phyloP scores from a whole-genome alignment of 2,113 vertebrate species.

The Clupea harengus region DNA sequence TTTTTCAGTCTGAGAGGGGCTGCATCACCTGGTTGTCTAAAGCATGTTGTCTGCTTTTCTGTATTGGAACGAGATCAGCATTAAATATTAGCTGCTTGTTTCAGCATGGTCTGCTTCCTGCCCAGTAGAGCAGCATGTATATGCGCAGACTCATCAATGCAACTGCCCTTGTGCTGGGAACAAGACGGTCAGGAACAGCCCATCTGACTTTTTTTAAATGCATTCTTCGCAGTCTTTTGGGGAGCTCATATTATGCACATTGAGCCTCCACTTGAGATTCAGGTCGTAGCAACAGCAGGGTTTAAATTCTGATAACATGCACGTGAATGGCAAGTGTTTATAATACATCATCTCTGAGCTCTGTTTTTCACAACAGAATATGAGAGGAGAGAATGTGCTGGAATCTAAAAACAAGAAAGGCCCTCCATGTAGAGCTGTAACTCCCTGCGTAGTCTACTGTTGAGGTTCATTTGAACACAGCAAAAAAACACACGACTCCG shows the following conservation, averaged over 20 bases:
- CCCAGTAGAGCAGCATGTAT: neutral
- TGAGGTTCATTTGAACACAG: neutral
- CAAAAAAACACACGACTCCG: neutral
- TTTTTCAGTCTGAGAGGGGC: conserved; percentile 34
- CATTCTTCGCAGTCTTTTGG: neutral
- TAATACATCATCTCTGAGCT: neutral
- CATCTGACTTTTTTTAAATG: conserved; percentile 38
- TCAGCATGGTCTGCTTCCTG: conserved; percentile 60
- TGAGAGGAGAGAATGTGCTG: neutral
- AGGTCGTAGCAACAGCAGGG: neutral
- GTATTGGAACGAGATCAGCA: conserved; percentile 65
- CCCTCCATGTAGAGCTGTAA: neutral
- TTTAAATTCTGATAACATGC: neutral
- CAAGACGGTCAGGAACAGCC: conserved; percentile 38
- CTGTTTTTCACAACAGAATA: neutral
- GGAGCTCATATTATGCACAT: neutral
- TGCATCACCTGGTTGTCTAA: conserved; percentile 45
- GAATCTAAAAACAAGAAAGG: neutral
- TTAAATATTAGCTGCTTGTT: conserved; percentile 72
- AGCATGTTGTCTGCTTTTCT: conserved; percentile 53
- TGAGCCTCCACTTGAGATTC: neutral
- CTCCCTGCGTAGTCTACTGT: neutral
- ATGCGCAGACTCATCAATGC: conserved; percentile 54
- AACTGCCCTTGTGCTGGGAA: conserved; percentile 51
- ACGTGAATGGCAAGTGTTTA: neutral